Evolutionary conservation across 2,797 vertebrate genomes (phyloP).

Genomic region (Myripristis jacobus): DNA sequence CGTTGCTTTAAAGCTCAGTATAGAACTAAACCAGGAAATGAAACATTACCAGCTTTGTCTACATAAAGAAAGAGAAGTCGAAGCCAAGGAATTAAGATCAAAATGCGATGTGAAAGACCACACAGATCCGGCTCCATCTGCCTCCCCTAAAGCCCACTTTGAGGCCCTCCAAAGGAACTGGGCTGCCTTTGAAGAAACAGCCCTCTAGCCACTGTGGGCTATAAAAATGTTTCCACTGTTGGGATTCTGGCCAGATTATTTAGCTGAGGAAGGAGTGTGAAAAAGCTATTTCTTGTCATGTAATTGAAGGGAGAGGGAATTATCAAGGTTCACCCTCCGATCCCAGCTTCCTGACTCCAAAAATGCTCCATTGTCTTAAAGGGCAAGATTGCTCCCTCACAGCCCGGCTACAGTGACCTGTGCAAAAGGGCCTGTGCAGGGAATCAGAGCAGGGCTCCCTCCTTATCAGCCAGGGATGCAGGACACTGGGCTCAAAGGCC

Average conservation of each 20-base stretch:
- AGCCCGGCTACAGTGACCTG: constrained; percentile 28
- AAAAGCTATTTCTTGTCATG: constrained; percentile 54
- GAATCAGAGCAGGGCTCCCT: constrained; percentile 30
- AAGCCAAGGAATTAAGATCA: constrained; percentile 45
- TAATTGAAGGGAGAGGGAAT: constrained; percentile 65
- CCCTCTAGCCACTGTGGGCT: constrained; percentile 58
- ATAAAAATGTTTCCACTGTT: constrained; percentile 74
- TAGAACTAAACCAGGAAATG: constrained; percentile 15
- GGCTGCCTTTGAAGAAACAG: constrained; percentile 67
- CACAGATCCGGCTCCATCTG: constrained; percentile 58
- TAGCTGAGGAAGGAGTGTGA: constrained; percentile 44
- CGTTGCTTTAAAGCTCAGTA: constrained; percentile 22
- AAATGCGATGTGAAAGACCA: constrained; percentile 58
- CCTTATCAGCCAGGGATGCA: constrained; percentile 53
- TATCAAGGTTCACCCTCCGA: constrained; percentile 59
- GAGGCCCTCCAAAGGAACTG: constrained; percentile 59
- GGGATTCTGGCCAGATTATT: constrained; percentile 59
- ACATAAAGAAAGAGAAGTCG: constrained; percentile 36
- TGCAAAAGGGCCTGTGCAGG: constrained; percentile 33
- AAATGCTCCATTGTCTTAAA: constrained; percentile 74
- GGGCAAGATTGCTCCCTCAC: constrained; percentile 47
- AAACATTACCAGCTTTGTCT: constrained; percentile 26
- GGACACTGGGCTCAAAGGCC: constrained; percentile 43
- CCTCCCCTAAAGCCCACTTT: constrained; percentile 62
- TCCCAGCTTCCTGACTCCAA: constrained; percentile 68